Base-by-base conservation (phyloP, 2,113 vertebrate genomes). In the Dasypus novemcinctus region DNA sequence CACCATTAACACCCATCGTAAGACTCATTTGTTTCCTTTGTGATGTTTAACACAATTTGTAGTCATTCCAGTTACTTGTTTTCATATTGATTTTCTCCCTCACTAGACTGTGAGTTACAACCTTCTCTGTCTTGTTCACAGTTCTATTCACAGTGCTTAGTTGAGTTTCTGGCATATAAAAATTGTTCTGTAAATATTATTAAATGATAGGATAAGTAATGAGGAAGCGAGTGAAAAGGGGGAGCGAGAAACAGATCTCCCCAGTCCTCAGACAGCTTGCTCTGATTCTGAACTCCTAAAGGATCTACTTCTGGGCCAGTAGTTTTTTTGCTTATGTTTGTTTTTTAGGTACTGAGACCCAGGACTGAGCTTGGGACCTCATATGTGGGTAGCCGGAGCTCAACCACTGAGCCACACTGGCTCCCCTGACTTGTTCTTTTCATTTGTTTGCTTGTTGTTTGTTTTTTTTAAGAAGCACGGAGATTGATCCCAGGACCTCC, bases 1-100 rank as follows among this genome's bases (percentile, higher is more conserved):
- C 78, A 87, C 59, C 82, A 87, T 63, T 75, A 71, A 69, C 13
- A 20, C 13, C 31, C 29, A 74, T 68, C 15, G 31, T 31, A 87
- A 38, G 27, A 52, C 38, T 82, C n/a, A 3, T 81, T 86, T 68
- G 27, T 87, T 87, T 79, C 31, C 36, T 78, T 21, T 79, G 41
- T 87, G 52, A 54, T 61, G 61, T 74, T 91, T 82, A 76, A 82
- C 29, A 49, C 31, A 68, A 43, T 74, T 43, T 85, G 17, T 57
- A 17, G 12, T 94, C 69, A 96, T 49, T 87, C 59, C 76, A 61
- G 36, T 76, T 61, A 49, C 36, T 80, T 93, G 9, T 91, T 91
- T 74, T 63, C 76, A 69, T 20, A 13, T 43, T 86, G 61, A 92
- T 59, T 92, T 41, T 63, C 38, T 82, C 15, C 49, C 52, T 94